phyloP scores from a whole-genome alignment of 2,113 vertebrate species.

The Anarrhichthys ocellatus region DNA sequence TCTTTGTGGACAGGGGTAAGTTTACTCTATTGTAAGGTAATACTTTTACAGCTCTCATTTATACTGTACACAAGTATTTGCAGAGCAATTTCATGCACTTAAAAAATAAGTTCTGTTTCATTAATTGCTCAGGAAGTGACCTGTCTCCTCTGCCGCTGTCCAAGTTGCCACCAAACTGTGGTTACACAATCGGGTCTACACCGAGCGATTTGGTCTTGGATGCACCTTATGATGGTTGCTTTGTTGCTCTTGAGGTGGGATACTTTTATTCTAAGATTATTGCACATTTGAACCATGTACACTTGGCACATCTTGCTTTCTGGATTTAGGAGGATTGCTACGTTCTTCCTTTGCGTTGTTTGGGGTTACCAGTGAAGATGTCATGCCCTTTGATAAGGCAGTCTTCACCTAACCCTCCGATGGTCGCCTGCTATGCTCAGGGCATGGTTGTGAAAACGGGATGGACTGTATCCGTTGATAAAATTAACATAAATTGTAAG shows the following conservation, averaged over 20 bases:
- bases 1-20: slow-evolving; percentile 76
- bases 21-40: background rate
- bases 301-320: background rate
- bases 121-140: slow-evolving; percentile 52
- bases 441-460: slow-evolving; percentile 78
- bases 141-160: slow-evolving; percentile 75
- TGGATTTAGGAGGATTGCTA: slow-evolving; percentile 68
- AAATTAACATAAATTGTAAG: slow-evolving; percentile 78
- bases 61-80: background rate
- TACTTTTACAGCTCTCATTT: accelerated
- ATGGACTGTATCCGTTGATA: slow-evolving; percentile 8
- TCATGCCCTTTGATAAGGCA: slow-evolving; percentile 67
- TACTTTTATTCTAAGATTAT: background rate
- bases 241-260: slow-evolving; percentile 72
- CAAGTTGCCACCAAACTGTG: slow-evolving; percentile 78
- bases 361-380: slow-evolving; percentile 76
- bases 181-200: slow-evolving; percentile 70
- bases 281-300: background rate
- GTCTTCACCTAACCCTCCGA: slow-evolving; percentile 50
- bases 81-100: background rate
- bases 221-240: slow-evolving; percentile 81
- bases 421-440: slow-evolving; percentile 73
- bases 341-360: slow-evolving; percentile 75
- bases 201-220: slow-evolving; percentile 59
- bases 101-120: background rate